phyloP scores from a whole-genome alignment of 2,888 invertebrate species.

The Nineta flava region DNA sequence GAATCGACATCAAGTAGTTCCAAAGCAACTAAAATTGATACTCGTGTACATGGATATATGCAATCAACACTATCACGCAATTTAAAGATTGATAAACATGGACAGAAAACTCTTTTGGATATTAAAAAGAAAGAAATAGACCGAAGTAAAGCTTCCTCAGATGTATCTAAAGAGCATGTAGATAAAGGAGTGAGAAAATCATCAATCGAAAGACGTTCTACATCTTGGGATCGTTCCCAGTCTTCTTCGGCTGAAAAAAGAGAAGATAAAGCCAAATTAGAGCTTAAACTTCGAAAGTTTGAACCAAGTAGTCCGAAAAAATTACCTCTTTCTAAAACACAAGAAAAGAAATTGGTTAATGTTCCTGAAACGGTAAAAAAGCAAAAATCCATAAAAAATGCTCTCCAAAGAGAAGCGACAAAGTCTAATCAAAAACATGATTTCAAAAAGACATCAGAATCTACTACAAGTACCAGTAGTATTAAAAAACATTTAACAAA shows the following conservation, averaged over 20 bases:
- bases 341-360: background rate
- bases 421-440: background rate
- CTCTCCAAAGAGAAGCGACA: too few relatives aligned
- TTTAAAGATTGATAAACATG: slow-evolving; percentile 30
- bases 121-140: slow-evolving; percentile 11
- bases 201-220: background rate
- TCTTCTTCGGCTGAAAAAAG: slow-evolving; percentile 1
- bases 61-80: slow-evolving; percentile 39
- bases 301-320: background rate
- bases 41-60: slow-evolving; percentile 35
- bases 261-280: background rate
- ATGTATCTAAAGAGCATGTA: background rate
- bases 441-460: background rate
- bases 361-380: too few relatives aligned
- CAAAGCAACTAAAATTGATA: slow-evolving; percentile 18
- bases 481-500: background rate
- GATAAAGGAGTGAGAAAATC: slow-evolving; percentile 1
- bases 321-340: background rate
- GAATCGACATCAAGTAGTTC: slow-evolving; percentile 11
- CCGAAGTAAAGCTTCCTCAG: slow-evolving; percentile 17
- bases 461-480: background rate
- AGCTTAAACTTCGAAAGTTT: background rate
- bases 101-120: slow-evolving; percentile 11
- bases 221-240: slow-evolving; percentile 1
- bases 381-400: too few relatives aligned